Base-by-base conservation (phyloP, 1,140 invertebrate species). In the Brachionus rubens region DNA sequence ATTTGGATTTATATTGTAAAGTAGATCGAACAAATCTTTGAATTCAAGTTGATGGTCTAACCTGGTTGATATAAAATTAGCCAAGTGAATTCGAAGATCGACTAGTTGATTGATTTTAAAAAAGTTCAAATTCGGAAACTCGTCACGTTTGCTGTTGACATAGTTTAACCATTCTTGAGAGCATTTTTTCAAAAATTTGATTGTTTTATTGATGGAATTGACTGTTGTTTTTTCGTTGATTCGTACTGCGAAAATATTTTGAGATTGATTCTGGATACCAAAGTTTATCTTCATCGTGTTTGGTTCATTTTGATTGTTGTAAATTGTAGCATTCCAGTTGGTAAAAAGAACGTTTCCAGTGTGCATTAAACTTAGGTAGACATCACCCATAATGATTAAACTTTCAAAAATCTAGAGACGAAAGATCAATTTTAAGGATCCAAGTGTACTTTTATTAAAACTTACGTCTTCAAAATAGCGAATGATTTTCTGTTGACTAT, bases 81-180 rank as follows among this genome's bases (percentile, higher is more conserved):
- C 79, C 19, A 83, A 56, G 26, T 82, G 79, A 76, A 77, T 67
- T 54, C 81, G 79, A 9, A 83, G 78, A 26, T 82, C 79, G 0
- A 83, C 81, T 54, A 82, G 76, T 68, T 82, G 82, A 24, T 80
- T 79, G 48, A 79, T 80, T 26, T 80, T 83, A 76, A 79, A 82
- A 54, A 78, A 78, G 54, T 83, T 83, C 75, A 83, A 75, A 14
- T 79, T 67, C n/a, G 76, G 76, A 67, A 78, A 82, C 62, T 80
- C 70, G 7, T 77, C 47, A 21, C 82, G 70, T 65, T 80, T 80
- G 4, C 77, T 33, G 21, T 78, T 78, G 10, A 82, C 78, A 46
- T 82, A 79, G 7, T 79, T 2, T 21, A 79, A 26, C 81, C 82
- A 83, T 16, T 81, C 78, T 28, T 78, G 50, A 28, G 78, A 79